Base-by-base conservation (phyloP, 2,888 invertebrate species). In the Lepidocyrtoides sp. region DNA sequence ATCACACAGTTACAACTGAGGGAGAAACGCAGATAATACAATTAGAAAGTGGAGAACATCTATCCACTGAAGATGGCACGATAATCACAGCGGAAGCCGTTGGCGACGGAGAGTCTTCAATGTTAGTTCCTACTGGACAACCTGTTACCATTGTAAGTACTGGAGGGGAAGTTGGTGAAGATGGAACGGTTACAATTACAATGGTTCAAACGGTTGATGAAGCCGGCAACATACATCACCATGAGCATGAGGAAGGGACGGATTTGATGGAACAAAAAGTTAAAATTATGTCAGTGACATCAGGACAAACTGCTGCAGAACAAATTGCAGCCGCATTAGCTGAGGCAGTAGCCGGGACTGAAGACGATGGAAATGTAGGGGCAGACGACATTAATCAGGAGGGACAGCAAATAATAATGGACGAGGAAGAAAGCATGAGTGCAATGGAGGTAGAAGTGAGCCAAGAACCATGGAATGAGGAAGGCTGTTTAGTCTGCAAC, bases 401-500 rank as follows among this genome's bases (percentile, higher is more conserved):
- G 10, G 72, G 23, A 8, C 63, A 60, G 7, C 72, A 89, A 26
- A 84, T 90, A 23, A 10, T 83, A 29, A 44, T 89, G 90, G 90
- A 90, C 12, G 90, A 90, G 14, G 89, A 89, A 29, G 48, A 60
- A 12, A 89, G 89, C 29, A 87, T 82, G 82, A 69, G 32, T 12
- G 63, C 20, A 26, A 77, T 83, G 75, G 91, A 90, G 12, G 29
- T 26, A n/a, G 32, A 91, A 54, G 54, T 69, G 0, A 87, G 26
- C 26, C 84, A 77, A 41, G 91, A 91, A 7, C 82, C 90, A 0
- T 94, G 94, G 94, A 93, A 93, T 81, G 93, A 94, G 26, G 92
- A 93, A 75, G 93, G 92, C 29, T 94, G 94, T 79, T 89, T 94
- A n/a, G 91, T 94, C 72, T 94, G 94, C 54, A 94, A 94, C 77